A percentile compares a stretch with the other conserved stretches of the same genome.
Evolutionary conservation across 2,888 invertebrate species (phyloP).

Genomic region (Xanthia togata): DNA sequence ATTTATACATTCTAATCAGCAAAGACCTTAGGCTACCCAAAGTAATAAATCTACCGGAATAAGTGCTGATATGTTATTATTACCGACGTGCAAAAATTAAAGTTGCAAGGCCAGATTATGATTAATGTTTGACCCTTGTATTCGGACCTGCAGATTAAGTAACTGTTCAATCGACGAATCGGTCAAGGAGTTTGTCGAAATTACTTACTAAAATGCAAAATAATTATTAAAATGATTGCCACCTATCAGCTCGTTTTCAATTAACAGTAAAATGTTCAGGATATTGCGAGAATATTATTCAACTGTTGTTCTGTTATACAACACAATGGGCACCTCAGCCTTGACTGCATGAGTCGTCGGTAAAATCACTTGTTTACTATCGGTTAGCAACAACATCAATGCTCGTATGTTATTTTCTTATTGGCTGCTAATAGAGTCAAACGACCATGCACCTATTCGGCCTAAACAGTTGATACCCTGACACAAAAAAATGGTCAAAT

Average conservation of each 20-base stretch:
- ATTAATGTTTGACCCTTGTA: constrained; percentile 73
- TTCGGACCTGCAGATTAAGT: constrained; percentile 68
- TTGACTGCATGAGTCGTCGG: constrained; percentile 72
- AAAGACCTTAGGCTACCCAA: constrained; percentile 39
- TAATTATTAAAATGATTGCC: constrained; percentile 15
- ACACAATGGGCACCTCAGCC: constrained; percentile 71
- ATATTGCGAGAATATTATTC: constrained; percentile 45
- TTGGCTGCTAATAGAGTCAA: constrained; percentile 45
- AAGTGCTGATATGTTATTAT: constrained; percentile 42
- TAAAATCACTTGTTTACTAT: constrained; percentile 70
- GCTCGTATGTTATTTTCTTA: constrained; percentile 60
- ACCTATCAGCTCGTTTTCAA: constrained; percentile 4
- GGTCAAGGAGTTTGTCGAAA: constrained; percentile 74
- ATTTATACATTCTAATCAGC: constrained; percentile 37
- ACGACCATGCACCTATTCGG: constrained; percentile 48
- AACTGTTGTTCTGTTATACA: constrained; percentile 64
- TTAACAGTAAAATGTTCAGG: constrained; percentile 31
- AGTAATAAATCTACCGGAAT: constrained; percentile 40
- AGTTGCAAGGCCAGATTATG: constrained; percentile 72
- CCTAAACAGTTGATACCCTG: constrained; percentile 59
- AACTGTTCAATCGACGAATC: constrained; percentile 68
- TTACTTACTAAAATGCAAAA: constrained; percentile 20
- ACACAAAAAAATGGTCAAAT: constrained; percentile 66
- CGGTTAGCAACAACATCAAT: constrained; percentile 67
- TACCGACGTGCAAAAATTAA: constrained; percentile 65